These are phyloP conservation scores for Drosophila formosana DNA, from an alignment of 2,888 invertebrate genomes.

Conservation along the genomic window DNA sequence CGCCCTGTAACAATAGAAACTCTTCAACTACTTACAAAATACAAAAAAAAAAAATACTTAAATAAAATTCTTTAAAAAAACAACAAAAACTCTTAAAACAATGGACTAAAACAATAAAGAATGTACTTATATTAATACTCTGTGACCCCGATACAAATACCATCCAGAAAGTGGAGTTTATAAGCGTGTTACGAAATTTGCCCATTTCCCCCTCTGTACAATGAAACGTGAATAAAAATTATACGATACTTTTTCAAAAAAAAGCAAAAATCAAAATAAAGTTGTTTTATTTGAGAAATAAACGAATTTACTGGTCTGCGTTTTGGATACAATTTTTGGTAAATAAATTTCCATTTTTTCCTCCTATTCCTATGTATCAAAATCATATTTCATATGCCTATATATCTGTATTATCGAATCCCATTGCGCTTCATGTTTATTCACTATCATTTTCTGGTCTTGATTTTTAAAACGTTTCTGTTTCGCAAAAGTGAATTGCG, in stretches of 20 bases:
- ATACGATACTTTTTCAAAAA: slow-evolving; percentile 63
- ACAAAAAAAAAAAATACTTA: slow-evolving; percentile 16
- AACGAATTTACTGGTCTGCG: slow-evolving; percentile 38
- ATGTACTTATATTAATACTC: slow-evolving; percentile 33
- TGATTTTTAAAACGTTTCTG: slow-evolving; percentile 20
- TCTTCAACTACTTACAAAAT: slow-evolving; percentile 29
- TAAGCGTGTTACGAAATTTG: slow-evolving; percentile 67
- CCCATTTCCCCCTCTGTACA: slow-evolving; percentile 47
- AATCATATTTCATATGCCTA: slow-evolving; percentile 36
- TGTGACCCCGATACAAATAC: slow-evolving; percentile 26
- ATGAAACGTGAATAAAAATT: slow-evolving; percentile 63
- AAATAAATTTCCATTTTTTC: slow-evolving; percentile 47
- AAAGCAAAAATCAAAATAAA: slow-evolving; percentile 52
- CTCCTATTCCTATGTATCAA: slow-evolving; percentile 27
- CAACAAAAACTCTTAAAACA: slow-evolving; percentile 8
- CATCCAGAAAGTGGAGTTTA: slow-evolving; percentile 81
- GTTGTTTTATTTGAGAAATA: slow-evolving; percentile 58
- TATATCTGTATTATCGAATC: slow-evolving; percentile 27
- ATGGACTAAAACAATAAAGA: slow-evolving; percentile 17
- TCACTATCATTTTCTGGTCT: slow-evolving; percentile 83
- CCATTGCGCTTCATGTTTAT: slow-evolving; percentile 60
- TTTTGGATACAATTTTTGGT: slow-evolving; percentile 62
- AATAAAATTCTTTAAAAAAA: slow-evolving; percentile 9
- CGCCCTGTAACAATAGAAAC: slow-evolving; percentile 32
- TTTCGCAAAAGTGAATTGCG: not conserved